These are phyloP conservation scores for Platerodrilus igneus DNA, from an alignment of 2,888 invertebrate genomes.

Conservation along the genomic window DNA sequence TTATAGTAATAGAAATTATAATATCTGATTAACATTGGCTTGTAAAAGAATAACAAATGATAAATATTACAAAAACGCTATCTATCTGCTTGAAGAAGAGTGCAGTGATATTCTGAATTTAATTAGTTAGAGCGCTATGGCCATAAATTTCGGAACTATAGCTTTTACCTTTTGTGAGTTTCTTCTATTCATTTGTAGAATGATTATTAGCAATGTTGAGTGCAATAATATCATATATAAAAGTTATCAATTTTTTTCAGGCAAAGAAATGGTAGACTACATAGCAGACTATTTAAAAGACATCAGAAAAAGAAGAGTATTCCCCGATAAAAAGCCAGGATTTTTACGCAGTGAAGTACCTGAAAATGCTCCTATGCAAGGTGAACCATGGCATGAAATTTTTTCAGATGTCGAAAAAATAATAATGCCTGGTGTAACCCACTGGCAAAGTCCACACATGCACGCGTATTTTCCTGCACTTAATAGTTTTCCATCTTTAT, in stretches of 20 bases:
- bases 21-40: too few species aligned
- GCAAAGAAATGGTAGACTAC: constrained; percentile 97
- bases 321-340: constrained; percentile 91
- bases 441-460: constrained; percentile 98
- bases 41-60: too few species aligned
- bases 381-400: constrained; percentile 89
- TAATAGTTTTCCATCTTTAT: constrained; percentile 87
- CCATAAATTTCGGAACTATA: too few species aligned
- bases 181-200: too few species aligned
- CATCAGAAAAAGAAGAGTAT: constrained; percentile 84
- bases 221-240: too few species aligned
- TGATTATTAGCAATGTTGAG: too few species aligned
- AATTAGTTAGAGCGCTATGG: too few species aligned
- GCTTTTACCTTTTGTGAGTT: too few species aligned
- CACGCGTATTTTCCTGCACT: constrained; percentile 97
- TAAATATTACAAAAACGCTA: too few species aligned
- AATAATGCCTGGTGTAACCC: constrained; percentile 96
- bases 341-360: constrained; percentile 86
- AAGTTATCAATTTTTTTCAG: constrained; percentile 57
- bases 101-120: too few species aligned
- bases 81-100: too few species aligned
- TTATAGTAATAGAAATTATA: too few species aligned
- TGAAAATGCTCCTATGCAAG: constrained; percentile 75
- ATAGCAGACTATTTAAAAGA: constrained; percentile 94
- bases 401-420: constrained; percentile 88